Base-by-base conservation (phyloP, 2,113 vertebrate species). In the Canis aureus region DNA sequence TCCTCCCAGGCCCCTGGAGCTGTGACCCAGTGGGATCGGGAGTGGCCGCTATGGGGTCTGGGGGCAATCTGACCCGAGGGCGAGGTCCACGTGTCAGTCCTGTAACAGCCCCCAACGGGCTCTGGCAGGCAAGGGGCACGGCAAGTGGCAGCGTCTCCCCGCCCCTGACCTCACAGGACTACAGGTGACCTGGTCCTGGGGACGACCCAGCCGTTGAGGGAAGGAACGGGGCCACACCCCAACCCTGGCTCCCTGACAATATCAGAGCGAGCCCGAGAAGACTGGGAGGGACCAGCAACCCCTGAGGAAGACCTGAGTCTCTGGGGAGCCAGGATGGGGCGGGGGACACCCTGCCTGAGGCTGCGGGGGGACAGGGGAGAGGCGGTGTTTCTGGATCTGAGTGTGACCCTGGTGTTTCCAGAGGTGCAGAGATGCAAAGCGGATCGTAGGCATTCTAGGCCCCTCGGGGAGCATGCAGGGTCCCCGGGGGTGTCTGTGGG, bases 341-440 rank as follows among this genome's bases (percentile, higher is more conserved):
- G 29, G 8, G 17, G 32, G 4, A 3, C 38, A 27, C 38, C 88
- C 62, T 43, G 38, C 60, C 78, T 81, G 29, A 91, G 49, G n/a
- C 62, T 96, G 51, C 89, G 71, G 86, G 91, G 23, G 91, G 95
- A 78, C 7, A 35, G 59, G 76, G 64, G 38, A 35, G 8, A 35
- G 27, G n/a, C 51, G 62, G 25, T n/a, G 55, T 22, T 57, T 57
- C 74, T 85, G 74, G 64, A 55, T 23, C 32, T 66, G 60, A 17
- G 20, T 22, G 25, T 51, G 93, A 51, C 79, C 90, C 80, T 64
- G 59, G 85, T 43, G 35, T 73, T 49, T 66, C 85, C 62, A 38
- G 86, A 80, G 66, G 79, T 27, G 23, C 88, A 92, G 60, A 93
- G 89, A 94, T 92, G 92, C 94, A 89, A 97, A 97, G 97, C 90